Base-by-base conservation (phyloP, 2,113 vertebrate genomes). In the Actinemys pallida region DNA sequence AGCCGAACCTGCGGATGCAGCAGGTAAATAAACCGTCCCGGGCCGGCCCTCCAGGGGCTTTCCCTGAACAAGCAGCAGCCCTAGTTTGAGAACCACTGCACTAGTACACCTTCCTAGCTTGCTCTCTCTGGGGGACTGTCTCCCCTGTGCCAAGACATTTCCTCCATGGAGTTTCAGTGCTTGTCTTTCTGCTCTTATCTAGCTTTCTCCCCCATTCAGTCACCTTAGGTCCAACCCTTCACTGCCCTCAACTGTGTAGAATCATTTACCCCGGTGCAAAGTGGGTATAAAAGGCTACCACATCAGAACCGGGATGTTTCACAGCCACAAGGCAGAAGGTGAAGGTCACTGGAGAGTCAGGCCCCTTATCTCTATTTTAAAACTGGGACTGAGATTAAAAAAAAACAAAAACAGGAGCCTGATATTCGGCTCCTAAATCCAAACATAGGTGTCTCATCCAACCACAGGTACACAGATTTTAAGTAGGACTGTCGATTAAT, bases 241-340 rank as follows among this genome's bases (percentile, higher is more conserved):
- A 17, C 65, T n/a, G 29, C 31, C 31, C 65, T 72, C 57, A 59
- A 29, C 27, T 59, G 4, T 2, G 10, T 59, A 59, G 11, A 29
- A 29, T 59, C 11, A 13, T 72, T 72, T 72, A 35, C 19, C 7
- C 8, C 8, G 1, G 13, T n/a, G 16, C 16, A 39, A 49, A 17
- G 5, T 47, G 78, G 54, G n/a, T 39, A 90, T 27, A 62, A 53
- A 82, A 86, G 39, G 16, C 3, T 12, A 83, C 65, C 31, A 9
- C 10, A 50, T 35, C 50, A 84, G 16, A 45, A 24, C 35, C 1
- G 3, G 35, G 17, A 85, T 5, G 31, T 22, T 3, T 72, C 42
- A 45, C 1, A 0, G 50, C 50, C 35, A 2, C 50, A 31, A 6
- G 42, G 8, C 52, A 85, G 42, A 45, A 10, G 0, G 0, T 4